phyloP scores from a whole-genome alignment of 2,888 invertebrate genomes.

The Tortrix viridana region DNA sequence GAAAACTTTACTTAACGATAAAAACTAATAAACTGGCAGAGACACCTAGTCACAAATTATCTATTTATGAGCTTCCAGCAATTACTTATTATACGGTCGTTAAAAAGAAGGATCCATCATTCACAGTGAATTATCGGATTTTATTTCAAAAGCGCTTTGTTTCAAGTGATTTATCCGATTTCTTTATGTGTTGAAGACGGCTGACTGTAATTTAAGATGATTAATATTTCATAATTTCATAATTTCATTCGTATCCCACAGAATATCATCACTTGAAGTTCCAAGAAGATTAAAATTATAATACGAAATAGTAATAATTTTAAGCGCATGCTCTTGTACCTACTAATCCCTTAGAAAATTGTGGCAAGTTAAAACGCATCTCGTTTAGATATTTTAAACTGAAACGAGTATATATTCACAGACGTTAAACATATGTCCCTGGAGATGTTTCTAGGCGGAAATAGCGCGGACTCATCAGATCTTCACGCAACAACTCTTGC shows the following conservation, averaged over 20 bases:
- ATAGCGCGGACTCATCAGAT: conserved; percentile 19
- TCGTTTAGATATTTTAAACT: neutral
- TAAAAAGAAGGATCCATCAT: conserved; percentile 19
- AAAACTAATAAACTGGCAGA: conserved; percentile 16
- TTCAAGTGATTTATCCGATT: conserved; percentile 15
- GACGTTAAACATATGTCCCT: conserved; percentile 5
- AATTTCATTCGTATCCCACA: no score
- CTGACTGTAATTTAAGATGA: no score
- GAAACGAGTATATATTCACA: conserved; percentile 2
- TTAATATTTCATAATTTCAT: no score
- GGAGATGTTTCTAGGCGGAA: conserved; percentile 11
- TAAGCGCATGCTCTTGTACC: no score
- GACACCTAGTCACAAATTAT: conserved; percentile 15
- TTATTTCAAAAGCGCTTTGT: conserved; percentile 14
- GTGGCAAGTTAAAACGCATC: no score
- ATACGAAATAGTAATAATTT: no score
- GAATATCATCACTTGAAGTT: no score
- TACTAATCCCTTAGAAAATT: no score
- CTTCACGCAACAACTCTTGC: conserved; percentile 11
- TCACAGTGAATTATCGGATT: conserved; percentile 21
- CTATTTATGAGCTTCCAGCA: conserved; percentile 9
- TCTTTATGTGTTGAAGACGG: conserved; percentile 3
- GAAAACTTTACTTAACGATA: neutral
- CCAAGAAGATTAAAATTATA: no score
- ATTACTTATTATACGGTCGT: conserved; percentile 33